phyloP scores from a whole-genome alignment of 2,888 invertebrate species.

The Phytoseiulus persimilis region DNA sequence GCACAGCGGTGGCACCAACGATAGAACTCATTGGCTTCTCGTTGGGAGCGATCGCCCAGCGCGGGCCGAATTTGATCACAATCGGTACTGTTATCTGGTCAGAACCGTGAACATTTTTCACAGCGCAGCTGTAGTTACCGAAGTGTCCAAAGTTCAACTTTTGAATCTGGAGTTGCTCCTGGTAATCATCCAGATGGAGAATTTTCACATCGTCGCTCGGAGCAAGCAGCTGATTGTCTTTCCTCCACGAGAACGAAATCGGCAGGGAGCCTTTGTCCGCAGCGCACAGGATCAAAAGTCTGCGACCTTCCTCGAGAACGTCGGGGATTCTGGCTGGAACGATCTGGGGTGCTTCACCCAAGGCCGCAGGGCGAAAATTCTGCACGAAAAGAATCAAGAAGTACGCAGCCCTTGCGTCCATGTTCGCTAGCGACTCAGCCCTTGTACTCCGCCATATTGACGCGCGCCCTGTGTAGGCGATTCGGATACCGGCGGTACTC shows the following conservation, averaged over 20 bases:
- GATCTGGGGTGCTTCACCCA: neutral
- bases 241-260: slow-evolving; percentile 30
- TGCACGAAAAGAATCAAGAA: neutral
- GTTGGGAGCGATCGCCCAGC: neutral
- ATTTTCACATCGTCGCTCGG: neutral
- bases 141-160: slow-evolving; percentile 15
- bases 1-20: neutral
- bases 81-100: slow-evolving; percentile 19
- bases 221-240: neutral
- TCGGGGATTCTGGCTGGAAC: slow-evolving; percentile 23
- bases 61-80: slow-evolving; percentile 1
- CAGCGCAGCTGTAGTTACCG: slow-evolving; percentile 25
- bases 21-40: neutral
- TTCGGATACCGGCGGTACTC: neutral
- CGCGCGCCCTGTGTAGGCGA: neutral
- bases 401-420: neutral
- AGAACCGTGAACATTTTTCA: slow-evolving; percentile 25
- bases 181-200: slow-evolving; percentile 18
- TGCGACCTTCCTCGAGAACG: slow-evolving; percentile 18
- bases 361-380: neutral
- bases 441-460: slow-evolving; percentile 15
- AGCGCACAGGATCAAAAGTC: slow-evolving; percentile 9
- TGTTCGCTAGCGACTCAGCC: neutral
- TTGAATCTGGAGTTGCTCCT: slow-evolving; percentile 13
- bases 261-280: slow-evolving; percentile 19